Base-by-base conservation (phyloP, 2,797 vertebrate genomes). In the Danio jaintianensis region DNA sequence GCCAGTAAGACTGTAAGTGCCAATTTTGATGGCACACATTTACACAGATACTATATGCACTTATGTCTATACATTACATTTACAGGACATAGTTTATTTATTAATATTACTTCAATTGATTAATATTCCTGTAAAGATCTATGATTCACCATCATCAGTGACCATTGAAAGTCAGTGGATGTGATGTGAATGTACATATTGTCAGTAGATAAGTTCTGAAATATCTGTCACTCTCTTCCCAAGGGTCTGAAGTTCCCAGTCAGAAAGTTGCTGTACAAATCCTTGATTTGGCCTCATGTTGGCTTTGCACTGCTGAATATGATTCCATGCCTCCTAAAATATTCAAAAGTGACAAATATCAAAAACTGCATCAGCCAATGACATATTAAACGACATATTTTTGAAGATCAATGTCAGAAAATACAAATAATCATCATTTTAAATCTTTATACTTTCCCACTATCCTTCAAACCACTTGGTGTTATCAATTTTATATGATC, bases 231-330 rank as follows among this genome's bases (percentile, higher is more conserved):
- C 6, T 0, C 15, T 78, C 0, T 10, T 40, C n/a, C 92, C 86
- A 0, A 88, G 75, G 69, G 90, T 67, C 8, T 78, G 82, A 53
- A 89, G 75, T 88, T 98, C 96, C 97, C 96, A 98, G 36, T 93
- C 89, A 0, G 90, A 94, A 55, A 98, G 94, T 90, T 97, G 95
- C 63, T 91, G 81, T 47, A 97, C 93, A 82, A 97, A 94, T 18
- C 91, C 92, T 0, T 88, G 86, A 82, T 96, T 94, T 5, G 95
- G 96, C 64, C 93, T 91, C 89, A 94, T 90, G 84, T 88, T 91
- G 16, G 58, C 80, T 89, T 97, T 95, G 85, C 96, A 96, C 62
- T 90, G 93, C 62, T 91, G 89, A 78, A 95, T 50, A 0, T 92
- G 81, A 15, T 4, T 77, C 96, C 96, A 98, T 64, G 96, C 92